phyloP scores from a whole-genome alignment of 2,113 vertebrate species.

The Nanorana parkeri region DNA sequence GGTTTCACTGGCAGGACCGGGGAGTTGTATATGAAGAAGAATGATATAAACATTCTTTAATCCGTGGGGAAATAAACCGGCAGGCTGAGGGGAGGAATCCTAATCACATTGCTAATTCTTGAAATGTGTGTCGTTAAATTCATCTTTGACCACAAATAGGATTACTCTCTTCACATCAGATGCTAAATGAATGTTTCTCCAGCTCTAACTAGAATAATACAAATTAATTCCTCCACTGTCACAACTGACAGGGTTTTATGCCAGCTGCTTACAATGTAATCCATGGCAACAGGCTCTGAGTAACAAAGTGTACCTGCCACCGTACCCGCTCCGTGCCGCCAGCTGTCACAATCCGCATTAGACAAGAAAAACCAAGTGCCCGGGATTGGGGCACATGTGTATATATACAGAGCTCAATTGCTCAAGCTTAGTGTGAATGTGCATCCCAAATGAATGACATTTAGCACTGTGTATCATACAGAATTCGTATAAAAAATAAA shows the following conservation, averaged over 20 bases:
- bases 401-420: too few relatives aligned
- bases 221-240: background rate
- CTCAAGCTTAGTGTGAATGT: too few relatives aligned
- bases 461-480: too few relatives aligned
- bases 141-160: conserved; percentile 21
- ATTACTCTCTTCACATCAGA: conserved; percentile 9
- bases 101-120: conserved; percentile 26
- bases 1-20: background rate
- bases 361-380: too few relatives aligned
- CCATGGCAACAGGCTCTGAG: too few relatives aligned
- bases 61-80: conserved; percentile 7
- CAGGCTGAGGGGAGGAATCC: background rate
- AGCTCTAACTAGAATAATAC: background rate
- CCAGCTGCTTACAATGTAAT: too few relatives aligned
- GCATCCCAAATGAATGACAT: too few relatives aligned
- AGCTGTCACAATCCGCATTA: too few relatives aligned
- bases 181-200: background rate
- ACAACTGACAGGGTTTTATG: background rate
- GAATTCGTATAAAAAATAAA: too few relatives aligned
- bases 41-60: conserved; percentile 17
- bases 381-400: too few relatives aligned
- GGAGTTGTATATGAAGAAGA: background rate
- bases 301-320: too few relatives aligned
- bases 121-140: conserved; percentile 1
- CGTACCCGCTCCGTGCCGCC: too few relatives aligned